These are phyloP conservation scores for Dione juno DNA, from an alignment of 2,888 invertebrate species.

Conservation along the genomic window DNA sequence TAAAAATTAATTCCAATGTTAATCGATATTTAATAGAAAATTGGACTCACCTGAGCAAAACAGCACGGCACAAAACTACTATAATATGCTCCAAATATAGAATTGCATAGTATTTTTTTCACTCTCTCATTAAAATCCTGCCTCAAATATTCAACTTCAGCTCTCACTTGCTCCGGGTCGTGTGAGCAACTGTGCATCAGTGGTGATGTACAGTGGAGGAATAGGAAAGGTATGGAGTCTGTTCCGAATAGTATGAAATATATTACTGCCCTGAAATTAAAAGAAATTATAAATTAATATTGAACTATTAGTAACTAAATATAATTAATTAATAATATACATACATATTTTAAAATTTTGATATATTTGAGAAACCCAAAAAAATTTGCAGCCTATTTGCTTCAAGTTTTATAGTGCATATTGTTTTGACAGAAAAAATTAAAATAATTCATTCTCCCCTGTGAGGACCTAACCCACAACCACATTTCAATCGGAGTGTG, in stretches of 20 bases:
- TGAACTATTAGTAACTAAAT: no score
- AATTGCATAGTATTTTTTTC: constrained; percentile 93
- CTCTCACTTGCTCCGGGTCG: constrained; percentile 87
- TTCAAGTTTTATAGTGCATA: no score
- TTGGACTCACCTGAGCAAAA: constrained; percentile 92
- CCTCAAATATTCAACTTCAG: constrained; percentile 92
- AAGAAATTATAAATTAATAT: no score
- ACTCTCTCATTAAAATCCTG: constrained; percentile 95
- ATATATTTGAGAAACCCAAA: no score
- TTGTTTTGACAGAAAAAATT: no score
- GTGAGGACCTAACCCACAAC: no score
- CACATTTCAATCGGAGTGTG: no score
- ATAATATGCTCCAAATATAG: constrained; percentile 93
- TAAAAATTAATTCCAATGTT: no score
- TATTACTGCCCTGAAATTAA: constrained; percentile 85
- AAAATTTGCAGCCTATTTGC: no score
- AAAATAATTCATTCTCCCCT: no score
- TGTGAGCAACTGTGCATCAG: constrained; percentile 91
- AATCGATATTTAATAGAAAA: no score
- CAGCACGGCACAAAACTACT: constrained; percentile 94
- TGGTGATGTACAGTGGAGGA: constrained; percentile 81
- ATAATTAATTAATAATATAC: constrained; percentile 40
- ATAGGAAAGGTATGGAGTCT: constrained; percentile 89
- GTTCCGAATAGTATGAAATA: constrained; percentile 93
- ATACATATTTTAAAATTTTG: not conserved